Conservation (phyloP, 1,140 invertebrate species). For the Aethina tumida region DNA sequence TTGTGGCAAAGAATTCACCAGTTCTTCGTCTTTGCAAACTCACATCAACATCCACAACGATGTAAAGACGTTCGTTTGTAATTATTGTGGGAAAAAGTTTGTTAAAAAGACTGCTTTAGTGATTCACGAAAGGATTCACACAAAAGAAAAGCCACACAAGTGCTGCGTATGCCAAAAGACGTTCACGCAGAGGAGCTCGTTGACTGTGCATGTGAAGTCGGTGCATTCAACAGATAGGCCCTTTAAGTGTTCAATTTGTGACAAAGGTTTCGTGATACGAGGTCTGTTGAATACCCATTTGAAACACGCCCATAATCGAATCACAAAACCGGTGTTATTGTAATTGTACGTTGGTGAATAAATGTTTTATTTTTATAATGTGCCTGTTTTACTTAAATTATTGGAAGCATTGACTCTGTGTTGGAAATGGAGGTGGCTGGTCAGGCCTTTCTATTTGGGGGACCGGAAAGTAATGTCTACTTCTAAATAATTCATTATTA, state of each 20-base stretch:
- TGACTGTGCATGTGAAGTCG: slow-evolving; percentile 13
- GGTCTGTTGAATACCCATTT: slow-evolving; percentile 14
- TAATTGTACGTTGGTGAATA: no score
- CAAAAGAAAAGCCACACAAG: slow-evolving; percentile 31
- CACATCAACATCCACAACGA: slow-evolving; percentile 38
- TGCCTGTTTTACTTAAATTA: no score
- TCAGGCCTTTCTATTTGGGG: no score
- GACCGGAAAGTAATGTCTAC: no score
- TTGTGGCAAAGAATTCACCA: slow-evolving; percentile 16
- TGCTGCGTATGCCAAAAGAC: slow-evolving; percentile 45
- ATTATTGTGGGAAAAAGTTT: slow-evolving; percentile 36
- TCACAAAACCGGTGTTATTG: no score
- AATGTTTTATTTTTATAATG: no score
- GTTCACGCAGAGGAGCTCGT: slow-evolving; percentile 49
- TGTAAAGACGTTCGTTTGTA: slow-evolving; percentile 43
- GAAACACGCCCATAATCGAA: no score
- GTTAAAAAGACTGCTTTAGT: slow-evolving; percentile 18
- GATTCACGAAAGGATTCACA: slow-evolving; percentile 34
- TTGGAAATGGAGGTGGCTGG: no score
- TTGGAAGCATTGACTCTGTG: no score
- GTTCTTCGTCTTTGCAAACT: slow-evolving; percentile 32
- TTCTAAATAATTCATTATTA: no score
- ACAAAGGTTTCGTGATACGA: slow-evolving; percentile 17
- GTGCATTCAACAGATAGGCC: slow-evolving; percentile 26
- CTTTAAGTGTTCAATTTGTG: slow-evolving; percentile 15